These are phyloP conservation scores for Otis tarda DNA, from an alignment of 2,113 vertebrate species.

Conservation along the genomic window DNA sequence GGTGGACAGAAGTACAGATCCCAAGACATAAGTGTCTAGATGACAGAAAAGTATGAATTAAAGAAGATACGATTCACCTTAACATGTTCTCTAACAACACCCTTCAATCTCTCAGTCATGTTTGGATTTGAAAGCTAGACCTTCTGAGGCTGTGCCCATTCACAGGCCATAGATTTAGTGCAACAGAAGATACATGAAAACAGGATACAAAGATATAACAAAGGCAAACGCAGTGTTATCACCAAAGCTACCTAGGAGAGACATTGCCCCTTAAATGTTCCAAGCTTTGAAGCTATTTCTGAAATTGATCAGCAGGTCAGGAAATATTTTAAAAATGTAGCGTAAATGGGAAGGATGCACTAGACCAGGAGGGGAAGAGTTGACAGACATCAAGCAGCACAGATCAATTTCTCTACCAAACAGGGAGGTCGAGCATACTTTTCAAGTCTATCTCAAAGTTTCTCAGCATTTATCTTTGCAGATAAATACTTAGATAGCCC, in stretches of 20 bases:
- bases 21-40: background rate
- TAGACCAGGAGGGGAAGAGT: background rate
- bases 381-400: background rate
- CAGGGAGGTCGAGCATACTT: background rate
- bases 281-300: background rate
- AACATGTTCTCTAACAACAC: background rate
- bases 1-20: background rate
- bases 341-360: background rate
- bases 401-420: constrained; percentile 15
- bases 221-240: background rate
- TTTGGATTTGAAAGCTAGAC: background rate
- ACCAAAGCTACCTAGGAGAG: background rate
- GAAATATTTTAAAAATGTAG: background rate
- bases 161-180: background rate
- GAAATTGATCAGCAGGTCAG: background rate
- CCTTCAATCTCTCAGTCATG: background rate
- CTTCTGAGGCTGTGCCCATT: background rate
- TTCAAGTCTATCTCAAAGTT: background rate
- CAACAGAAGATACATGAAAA: background rate
- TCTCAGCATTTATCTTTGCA: background rate
- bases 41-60: background rate
- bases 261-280: background rate
- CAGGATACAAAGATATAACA: background rate
- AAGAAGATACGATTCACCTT: background rate
- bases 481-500: background rate